Percentiles rank a stretch among this genome's conserved stretches.
These are phyloP conservation scores for Morbakka virulenta DNA, from an alignment of 30 jellyfish, hydroid and myxozoan genomes.

Conservation along the genomic window DNA sequence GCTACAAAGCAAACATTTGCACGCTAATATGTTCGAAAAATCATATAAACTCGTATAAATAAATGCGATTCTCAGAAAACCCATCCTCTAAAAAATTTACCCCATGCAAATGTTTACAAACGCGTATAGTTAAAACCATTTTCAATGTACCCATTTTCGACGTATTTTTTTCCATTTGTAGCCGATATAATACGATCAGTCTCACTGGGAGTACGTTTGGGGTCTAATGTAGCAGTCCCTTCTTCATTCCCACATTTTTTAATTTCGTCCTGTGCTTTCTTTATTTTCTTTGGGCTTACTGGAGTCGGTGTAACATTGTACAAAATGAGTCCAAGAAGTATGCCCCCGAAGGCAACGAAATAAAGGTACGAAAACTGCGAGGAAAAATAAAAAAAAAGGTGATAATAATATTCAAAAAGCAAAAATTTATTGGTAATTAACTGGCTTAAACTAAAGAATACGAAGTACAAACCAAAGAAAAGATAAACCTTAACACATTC, in stretches of 20 bases:
- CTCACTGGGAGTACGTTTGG: not conserved
- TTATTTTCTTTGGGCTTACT: conserved; percentile 61
- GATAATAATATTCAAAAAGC: not conserved
- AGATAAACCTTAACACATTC: too few relatives aligned
- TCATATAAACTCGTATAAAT: too few relatives aligned
- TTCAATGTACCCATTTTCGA: not conserved
- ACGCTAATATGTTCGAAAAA: too few relatives aligned
- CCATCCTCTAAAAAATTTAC: too few relatives aligned
- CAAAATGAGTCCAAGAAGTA: conserved; percentile 65
- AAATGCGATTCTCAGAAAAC: too few relatives aligned
- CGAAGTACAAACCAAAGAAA: not conserved
- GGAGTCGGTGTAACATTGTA: conserved; percentile 92
- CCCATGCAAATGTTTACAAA: too few relatives aligned
- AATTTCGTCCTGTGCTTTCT: conserved; percentile 29
- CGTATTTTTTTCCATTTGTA: not conserved
- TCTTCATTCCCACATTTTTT: not conserved
- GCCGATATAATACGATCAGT: not conserved
- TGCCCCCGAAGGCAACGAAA: conserved; percentile 92
- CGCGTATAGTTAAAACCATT: not conserved
- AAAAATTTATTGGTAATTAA: not conserved
- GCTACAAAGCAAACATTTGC: too few relatives aligned
- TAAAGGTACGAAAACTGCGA: conserved; percentile 90
- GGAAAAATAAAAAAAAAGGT: conserved; percentile 7
- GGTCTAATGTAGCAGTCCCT: not conserved
- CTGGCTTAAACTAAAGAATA: not conserved